Percentiles rank a stretch among this genome's conserved stretches.
These are phyloP conservation scores for Laothoe populi DNA, from an alignment of 2,888 invertebrate species.

Conservation along the genomic window DNA sequence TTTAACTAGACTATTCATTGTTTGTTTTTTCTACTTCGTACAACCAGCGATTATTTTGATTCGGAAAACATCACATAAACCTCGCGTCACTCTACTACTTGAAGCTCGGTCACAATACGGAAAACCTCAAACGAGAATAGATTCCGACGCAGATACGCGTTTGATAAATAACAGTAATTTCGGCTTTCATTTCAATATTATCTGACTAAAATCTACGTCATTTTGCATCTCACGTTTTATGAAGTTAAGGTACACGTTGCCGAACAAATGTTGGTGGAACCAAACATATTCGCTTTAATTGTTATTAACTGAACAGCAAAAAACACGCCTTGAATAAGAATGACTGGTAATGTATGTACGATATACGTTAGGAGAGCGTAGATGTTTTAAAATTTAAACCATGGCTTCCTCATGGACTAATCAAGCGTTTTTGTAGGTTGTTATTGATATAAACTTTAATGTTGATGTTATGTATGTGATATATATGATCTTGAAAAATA, in stretches of 20 bases:
- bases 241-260: constrained; percentile 27
- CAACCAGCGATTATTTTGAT: constrained; percentile 60
- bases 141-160: constrained; percentile 34
- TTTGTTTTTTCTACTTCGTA: constrained; percentile 65
- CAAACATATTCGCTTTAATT: neutral
- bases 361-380: neutral
- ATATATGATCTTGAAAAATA: too few relatives aligned
- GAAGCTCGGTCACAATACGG: constrained; percentile 65
- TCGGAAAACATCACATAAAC: constrained; percentile 56
- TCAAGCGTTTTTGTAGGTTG: neutral
- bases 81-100: constrained; percentile 56
- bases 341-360: neutral
- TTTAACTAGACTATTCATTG: constrained; percentile 47
- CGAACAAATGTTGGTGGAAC: constrained; percentile 1
- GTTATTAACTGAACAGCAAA: constrained; percentile 9
- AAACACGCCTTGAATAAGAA: constrained; percentile 15
- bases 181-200: constrained; percentile 32
- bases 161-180: constrained; percentile 29
- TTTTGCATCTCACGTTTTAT: constrained; percentile 36
- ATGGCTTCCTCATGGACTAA: neutral
- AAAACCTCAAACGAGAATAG: constrained; percentile 59
- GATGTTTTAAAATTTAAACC: constrained; percentile 3
- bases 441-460: too few relatives aligned
- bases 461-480: too few relatives aligned
- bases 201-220: constrained; percentile 33